Evolutionary conservation across 2,888 invertebrate species (phyloP).

Genomic region (Anorthoa munda): DNA sequence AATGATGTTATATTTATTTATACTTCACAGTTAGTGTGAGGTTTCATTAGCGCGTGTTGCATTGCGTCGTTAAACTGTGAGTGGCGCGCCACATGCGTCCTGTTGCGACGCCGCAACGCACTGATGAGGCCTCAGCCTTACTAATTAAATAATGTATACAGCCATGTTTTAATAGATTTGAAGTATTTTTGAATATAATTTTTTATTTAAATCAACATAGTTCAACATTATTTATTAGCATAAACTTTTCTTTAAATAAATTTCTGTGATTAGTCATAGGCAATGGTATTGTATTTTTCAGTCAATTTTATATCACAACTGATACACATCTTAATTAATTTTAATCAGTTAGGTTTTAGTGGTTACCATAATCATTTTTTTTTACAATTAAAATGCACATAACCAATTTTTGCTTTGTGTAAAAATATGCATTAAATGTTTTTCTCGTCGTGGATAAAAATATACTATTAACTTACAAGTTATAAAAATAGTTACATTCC

Average conservation of each 20-base stretch:
- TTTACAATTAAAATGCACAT: conserved; percentile 28
- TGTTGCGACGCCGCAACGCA: no score
- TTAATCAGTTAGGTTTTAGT: conserved; percentile 54
- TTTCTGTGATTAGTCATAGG: conserved; percentile 28
- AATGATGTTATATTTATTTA: conserved; percentile 48
- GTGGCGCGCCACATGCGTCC: no score
- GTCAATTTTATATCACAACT: conserved; percentile 38
- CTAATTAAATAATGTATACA: conserved; percentile 52
- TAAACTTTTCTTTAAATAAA: conserved; percentile 15
- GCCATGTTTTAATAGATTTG: conserved; percentile 39
- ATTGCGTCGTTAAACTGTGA: no score
- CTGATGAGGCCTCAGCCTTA: not conserved
- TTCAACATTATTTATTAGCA: conserved; percentile 30
- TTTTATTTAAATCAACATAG: conserved; percentile 47
- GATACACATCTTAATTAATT: conserved; percentile 39
- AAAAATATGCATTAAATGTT: conserved; percentile 27
- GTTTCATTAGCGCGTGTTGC: no score
- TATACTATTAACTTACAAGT: conserved; percentile 25
- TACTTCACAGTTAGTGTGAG: conserved; percentile 48
- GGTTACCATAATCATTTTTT: conserved; percentile 59
- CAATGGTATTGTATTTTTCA: conserved; percentile 28
- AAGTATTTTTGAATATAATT: conserved; percentile 48
- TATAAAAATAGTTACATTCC: conserved; percentile 65
- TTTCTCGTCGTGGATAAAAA: conserved; percentile 37
- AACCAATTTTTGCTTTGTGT: conserved; percentile 39